Evolutionary conservation across 2,113 vertebrate genomes (phyloP).

Genomic region (Varanus salvator): DNA sequence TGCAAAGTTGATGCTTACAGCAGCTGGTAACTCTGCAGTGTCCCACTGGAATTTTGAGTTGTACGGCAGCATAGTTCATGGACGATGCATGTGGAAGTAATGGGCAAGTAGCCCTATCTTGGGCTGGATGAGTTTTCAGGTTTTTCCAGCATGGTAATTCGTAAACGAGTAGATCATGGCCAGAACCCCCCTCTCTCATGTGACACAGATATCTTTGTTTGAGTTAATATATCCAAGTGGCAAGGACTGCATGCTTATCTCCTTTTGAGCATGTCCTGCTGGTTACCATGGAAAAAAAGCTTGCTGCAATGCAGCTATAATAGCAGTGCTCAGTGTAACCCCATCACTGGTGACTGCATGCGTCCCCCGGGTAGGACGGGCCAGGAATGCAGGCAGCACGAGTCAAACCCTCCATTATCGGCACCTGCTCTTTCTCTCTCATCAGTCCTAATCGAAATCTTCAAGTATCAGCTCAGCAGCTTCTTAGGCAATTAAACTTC

Average conservation of each 20-base stretch:
- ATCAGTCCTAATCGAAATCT: conserved; percentile 5
- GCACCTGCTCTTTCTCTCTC: background rate
- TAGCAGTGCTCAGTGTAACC: conserved; percentile 62
- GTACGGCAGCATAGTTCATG: background rate
- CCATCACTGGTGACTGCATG: conserved; percentile 62
- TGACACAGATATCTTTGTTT: background rate
- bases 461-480: conserved; percentile 40
- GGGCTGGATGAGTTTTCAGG: background rate
- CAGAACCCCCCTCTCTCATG: background rate
- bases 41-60: background rate
- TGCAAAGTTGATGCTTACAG: background rate
- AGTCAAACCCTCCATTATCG: conserved; percentile 20
- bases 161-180: background rate
- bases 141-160: background rate
- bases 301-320: conserved; percentile 69
- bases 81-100: background rate
- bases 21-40: background rate
- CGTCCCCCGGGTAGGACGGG: conserved; percentile 60
- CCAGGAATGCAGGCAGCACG: conserved; percentile 44
- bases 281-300: no score
- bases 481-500: conserved; percentile 46
- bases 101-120: no score
- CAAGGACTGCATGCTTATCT: conserved; percentile 11
- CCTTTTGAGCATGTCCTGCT: conserved; percentile 68
- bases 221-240: conserved; percentile 20